Conservation (phyloP, 1,140 invertebrate genomes). For the Carcinoscorpius rotundicauda region DNA sequence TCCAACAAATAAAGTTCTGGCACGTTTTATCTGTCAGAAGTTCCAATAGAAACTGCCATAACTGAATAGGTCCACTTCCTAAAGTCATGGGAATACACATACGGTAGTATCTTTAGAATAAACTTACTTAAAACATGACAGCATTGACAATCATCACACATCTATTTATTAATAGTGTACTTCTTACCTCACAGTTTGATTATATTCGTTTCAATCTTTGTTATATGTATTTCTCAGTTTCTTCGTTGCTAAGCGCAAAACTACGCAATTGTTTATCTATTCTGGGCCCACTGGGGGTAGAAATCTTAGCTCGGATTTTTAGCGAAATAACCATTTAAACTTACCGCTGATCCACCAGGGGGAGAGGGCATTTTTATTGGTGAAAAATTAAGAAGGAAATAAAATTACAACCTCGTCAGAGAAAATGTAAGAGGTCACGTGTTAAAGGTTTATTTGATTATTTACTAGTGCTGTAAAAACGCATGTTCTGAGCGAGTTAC, state of each 20-base stretch:
- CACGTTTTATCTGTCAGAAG: conserved; percentile 90
- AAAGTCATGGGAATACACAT: not conserved
- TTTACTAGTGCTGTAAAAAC: too few relatives aligned
- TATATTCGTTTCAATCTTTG: not conserved
- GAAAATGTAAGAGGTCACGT: too few relatives aligned
- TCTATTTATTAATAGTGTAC: not conserved
- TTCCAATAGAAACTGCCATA: conserved; percentile 97
- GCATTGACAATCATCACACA: not conserved
- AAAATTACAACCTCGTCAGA: too few relatives aligned
- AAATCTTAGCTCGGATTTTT: too few relatives aligned
- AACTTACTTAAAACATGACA: not conserved
- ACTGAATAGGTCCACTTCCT: conserved; percentile 82
- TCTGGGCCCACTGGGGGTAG: too few relatives aligned
- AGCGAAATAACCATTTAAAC: too few relatives aligned
- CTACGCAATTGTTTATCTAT: not conserved
- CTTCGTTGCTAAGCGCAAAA: not conserved
- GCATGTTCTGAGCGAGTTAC: too few relatives aligned
- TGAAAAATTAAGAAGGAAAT: too few relatives aligned
- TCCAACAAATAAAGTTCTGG: conserved; percentile 95
- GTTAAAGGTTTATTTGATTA: too few relatives aligned
- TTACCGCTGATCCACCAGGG: too few relatives aligned
- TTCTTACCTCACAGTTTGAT: too few relatives aligned
- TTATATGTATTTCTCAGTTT: not conserved
- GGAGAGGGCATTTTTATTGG: too few relatives aligned
- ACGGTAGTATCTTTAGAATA: not conserved